Conservation (phyloP, 2,113 vertebrate genomes). For the Fulmarus glacialis region DNA sequence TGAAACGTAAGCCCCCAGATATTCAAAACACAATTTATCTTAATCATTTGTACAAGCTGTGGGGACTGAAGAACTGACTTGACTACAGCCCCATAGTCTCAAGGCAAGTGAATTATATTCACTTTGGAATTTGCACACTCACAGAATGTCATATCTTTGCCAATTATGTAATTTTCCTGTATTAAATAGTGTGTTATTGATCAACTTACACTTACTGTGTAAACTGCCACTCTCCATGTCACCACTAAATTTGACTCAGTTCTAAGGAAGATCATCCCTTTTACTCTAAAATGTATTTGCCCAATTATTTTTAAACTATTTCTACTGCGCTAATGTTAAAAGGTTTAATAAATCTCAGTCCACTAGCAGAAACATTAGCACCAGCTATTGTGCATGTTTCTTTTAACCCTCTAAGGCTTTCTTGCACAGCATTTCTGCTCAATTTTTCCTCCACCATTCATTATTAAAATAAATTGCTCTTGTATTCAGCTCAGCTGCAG, state of each 20-base stretch:
- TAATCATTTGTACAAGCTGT: background rate
- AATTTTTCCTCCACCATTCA: background rate
- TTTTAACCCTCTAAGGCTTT: slow-evolving; percentile 31
- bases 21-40: background rate
- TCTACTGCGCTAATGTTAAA: background rate
- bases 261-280: background rate
- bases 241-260: background rate
- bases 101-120: background rate
- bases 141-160: background rate
- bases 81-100: background rate
- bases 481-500: slow-evolving; percentile 33
- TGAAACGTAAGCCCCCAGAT: background rate
- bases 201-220: background rate
- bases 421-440: background rate
- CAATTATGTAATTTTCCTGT: background rate
- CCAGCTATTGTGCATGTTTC: background rate
- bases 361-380: background rate
- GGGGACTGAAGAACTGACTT: background rate
- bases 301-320: background rate
- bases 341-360: background rate
- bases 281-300: background rate
- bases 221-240: background rate
- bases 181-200: background rate
- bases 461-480: slow-evolving; percentile 58
- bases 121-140: background rate